Evolutionary conservation across 2,888 invertebrate species (phyloP).

Genomic region (Frankliniella fusca): DNA sequence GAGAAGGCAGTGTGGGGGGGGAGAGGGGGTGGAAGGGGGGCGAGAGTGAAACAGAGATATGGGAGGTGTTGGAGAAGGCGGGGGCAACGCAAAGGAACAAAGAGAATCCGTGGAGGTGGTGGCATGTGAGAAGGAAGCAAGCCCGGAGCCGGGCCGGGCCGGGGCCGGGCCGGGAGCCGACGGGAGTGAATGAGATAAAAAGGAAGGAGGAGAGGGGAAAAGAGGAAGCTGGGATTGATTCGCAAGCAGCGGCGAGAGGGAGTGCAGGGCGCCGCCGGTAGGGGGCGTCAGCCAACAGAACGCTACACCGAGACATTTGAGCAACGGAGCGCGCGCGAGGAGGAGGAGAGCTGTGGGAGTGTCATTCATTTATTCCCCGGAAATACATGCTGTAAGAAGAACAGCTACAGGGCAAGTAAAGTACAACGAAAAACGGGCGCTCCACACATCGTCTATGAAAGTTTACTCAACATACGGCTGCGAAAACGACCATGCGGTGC

Average conservation of each 20-base stretch:
- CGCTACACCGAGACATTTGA: not conserved
- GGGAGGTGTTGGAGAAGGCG: not conserved
- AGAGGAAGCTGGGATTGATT: not conserved
- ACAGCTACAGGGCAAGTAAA: no score
- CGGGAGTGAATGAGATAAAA: not conserved
- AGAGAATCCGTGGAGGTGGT: not conserved
- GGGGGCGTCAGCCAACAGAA: no score
- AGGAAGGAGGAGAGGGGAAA: not conserved
- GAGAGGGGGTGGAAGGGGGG: not conserved
- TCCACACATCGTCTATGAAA: no score
- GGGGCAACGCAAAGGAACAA: not conserved
- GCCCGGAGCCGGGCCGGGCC: no score
- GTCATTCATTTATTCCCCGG: not conserved
- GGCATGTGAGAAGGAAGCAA: no score
- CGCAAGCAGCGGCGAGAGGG: not conserved
- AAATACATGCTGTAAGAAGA: no score
- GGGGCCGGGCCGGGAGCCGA: no score
- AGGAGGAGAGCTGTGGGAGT: not conserved
- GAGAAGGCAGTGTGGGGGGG: not conserved
- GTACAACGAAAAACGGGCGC: no score
- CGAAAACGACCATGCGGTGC: no score
- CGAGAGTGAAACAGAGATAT: not conserved
- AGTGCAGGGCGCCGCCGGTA: not conserved
- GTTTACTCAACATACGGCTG: no score
- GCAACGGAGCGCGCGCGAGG: not conserved